phyloP scores from a whole-genome alignment of 2,113 vertebrate species.

The Pelecanus crispus region DNA sequence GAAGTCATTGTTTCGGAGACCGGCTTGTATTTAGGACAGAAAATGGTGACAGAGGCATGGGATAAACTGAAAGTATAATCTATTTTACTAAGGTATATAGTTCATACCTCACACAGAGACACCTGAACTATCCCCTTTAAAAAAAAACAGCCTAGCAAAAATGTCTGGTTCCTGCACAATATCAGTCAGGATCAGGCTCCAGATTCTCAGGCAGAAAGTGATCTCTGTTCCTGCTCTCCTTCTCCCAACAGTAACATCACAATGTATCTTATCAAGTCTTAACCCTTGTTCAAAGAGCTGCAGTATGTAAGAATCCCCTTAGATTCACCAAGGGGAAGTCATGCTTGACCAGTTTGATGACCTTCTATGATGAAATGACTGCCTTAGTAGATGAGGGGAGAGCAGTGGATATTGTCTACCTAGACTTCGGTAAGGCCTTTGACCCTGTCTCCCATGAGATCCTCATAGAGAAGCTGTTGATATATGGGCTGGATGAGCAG shows the following conservation, averaged over 20 bases:
- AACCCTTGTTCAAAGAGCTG: neutral
- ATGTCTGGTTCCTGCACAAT: neutral
- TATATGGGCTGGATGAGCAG: neutral
- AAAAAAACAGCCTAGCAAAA: neutral
- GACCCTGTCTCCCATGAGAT: neutral
- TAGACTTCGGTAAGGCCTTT: neutral
- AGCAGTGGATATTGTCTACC: neutral
- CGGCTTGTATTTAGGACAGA: neutral
- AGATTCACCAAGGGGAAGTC: neutral
- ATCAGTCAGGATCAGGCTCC: neutral
- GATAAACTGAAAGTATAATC: neutral
- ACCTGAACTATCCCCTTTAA: neutral
- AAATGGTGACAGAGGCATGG: neutral
- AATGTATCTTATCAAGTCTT: neutral
- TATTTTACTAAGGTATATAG: neutral
- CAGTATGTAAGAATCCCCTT: neutral
- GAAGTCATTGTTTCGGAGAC: neutral
- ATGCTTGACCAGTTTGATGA: neutral
- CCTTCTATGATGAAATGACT: neutral
- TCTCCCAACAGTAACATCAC: neutral
- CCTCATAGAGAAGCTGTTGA: neutral
- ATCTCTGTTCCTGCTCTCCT: neutral
- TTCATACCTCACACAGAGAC: neutral
- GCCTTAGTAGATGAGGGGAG: neutral
- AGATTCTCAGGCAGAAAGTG: neutral